Evolutionary conservation across 2,797 vertebrate species (phyloP).

Genomic region (Sarcoramphus papa): DNA sequence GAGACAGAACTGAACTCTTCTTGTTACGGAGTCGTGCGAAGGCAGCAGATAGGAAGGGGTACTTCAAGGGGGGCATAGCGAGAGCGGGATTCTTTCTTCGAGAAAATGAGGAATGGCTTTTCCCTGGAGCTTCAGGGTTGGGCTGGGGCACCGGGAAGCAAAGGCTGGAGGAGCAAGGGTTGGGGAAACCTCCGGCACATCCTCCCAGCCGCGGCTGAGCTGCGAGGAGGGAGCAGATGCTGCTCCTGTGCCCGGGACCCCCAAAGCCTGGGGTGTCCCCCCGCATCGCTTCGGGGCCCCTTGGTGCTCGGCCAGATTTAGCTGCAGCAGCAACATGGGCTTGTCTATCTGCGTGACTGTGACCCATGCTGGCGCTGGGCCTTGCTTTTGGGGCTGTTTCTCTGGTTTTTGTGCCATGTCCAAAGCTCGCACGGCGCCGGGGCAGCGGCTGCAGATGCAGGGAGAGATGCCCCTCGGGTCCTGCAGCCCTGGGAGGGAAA

Average conservation of each 20-base stretch:
- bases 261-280: not conserved
- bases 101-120: not conserved
- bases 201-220: not conserved
- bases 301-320: not conserved
- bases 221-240: not conserved
- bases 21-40: fast-evolving
- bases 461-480: not conserved
- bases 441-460: fast-evolving
- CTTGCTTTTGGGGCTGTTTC: not conserved
- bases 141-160: not conserved
- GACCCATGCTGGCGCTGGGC: fast-evolving
- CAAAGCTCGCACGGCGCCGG: not conserved
- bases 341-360: not conserved
- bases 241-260: not conserved
- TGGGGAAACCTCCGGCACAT: too few relatives aligned
- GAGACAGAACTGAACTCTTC: not conserved
- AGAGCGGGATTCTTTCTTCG: not conserved
- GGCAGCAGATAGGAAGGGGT: fast-evolving
- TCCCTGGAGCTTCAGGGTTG: too few relatives aligned
- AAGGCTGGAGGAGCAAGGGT: not conserved
- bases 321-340: not conserved
- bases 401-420: not conserved
- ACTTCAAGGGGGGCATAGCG: fast-evolving
- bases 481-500: not conserved
- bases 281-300: not conserved